Conservation (phyloP, 2,888 invertebrate genomes). For the Drosophila suboccidentalis region DNA sequence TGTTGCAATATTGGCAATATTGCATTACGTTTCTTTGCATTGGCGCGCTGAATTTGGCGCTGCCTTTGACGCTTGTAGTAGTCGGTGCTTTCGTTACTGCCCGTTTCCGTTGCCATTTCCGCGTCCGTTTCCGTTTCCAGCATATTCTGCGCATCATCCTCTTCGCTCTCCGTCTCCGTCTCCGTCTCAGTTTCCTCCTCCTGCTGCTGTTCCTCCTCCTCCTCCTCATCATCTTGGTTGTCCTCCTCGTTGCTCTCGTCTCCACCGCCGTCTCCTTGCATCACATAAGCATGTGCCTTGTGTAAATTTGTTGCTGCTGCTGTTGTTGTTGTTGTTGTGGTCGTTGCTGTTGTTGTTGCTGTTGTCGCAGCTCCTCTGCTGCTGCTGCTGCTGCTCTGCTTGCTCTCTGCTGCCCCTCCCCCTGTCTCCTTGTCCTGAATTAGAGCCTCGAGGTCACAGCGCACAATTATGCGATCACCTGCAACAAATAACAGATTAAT, state of each 20-base stretch:
- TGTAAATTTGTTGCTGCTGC: conserved; percentile 54
- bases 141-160: conserved; percentile 39
- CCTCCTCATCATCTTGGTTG: conserved; percentile 53
- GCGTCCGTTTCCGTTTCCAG: conserved; percentile 15
- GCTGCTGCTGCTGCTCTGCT: conserved; percentile 21
- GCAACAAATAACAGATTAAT: conserved; percentile 40
- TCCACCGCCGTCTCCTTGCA: conserved; percentile 29
- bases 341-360: conserved; percentile 53
- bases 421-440: conserved; percentile 84
- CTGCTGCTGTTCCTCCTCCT: conserved; percentile 42
- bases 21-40: background rate
- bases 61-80: conserved; percentile 66
- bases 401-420: conserved; percentile 9
- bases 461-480: conserved; percentile 92
- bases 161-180: conserved; percentile 54
- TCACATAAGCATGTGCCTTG: conserved; percentile 31
- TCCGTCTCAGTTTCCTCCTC: conserved; percentile 49
- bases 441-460: conserved; percentile 93
- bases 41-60: too few relatives aligned
- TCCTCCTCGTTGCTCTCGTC: conserved; percentile 52
- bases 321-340: conserved; percentile 59
- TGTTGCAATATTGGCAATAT: conserved; percentile 57
- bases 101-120: conserved; percentile 37
- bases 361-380: conserved; percentile 14
- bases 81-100: conserved; percentile 64